Evolutionary conservation across 2,797 vertebrate species (phyloP).

Genomic region (Nyctibius grandis): DNA sequence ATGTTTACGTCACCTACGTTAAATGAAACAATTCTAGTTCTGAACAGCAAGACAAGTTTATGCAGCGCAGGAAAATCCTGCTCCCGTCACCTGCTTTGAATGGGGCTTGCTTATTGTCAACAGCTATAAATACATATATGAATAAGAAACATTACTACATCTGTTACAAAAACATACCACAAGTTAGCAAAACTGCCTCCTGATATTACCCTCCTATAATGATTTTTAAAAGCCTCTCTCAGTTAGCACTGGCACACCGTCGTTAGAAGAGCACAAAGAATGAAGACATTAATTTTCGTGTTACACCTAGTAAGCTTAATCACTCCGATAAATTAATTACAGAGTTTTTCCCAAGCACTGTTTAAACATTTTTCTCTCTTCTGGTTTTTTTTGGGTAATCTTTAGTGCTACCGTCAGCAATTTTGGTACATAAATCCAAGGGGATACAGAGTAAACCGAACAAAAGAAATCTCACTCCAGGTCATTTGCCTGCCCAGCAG

Average conservation of each 20-base stretch:
- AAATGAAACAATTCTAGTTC: neutral
- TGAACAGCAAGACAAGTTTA: neutral
- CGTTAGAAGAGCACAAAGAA: neutral
- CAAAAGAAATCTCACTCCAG: neutral
- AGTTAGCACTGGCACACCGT: neutral
- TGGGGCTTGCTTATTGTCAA: neutral
- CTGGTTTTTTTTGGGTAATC: neutral
- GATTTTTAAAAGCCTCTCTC: neutral
- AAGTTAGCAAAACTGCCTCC: neutral
- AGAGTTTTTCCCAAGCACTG: neutral
- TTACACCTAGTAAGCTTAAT: neutral
- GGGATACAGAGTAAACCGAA: neutral
- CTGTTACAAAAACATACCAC: neutral
- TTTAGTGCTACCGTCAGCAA: neutral
- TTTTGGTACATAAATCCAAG: neutral
- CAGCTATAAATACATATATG: neutral
- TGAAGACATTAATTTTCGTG: neutral
- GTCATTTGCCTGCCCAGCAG: neutral
- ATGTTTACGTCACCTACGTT: too few species aligned
- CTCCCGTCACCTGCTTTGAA: neutral
- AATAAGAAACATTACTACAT: neutral
- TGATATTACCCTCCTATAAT: accelerated
- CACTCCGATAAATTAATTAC: neutral
- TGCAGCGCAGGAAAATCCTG: neutral
- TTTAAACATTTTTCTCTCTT: neutral